Evolutionary conservation across 2,888 invertebrate species (phyloP), one percentile per base, ranked within the genome.

Genomic region (Philaethria dido): DNA sequence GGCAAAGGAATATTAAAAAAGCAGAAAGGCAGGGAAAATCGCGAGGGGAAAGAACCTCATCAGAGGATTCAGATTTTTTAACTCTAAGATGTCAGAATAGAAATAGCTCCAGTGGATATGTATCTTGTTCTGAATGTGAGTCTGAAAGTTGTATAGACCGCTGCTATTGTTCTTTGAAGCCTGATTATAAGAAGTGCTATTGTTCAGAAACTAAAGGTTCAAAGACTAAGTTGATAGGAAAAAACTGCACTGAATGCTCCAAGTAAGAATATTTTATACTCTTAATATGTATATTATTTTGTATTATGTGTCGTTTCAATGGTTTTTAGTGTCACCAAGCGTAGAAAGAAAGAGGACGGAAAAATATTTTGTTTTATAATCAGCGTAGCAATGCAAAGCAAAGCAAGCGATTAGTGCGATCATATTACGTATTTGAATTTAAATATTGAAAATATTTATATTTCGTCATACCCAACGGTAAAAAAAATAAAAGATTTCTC

Each of bases 71-170:
- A 0, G 94, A 94, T 72, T 93, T 93, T 76, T 78, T 93, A 68
- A 93, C 93, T 2, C 84, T 94, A 1, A 94, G 93, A 60, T 94
- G 94, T 69, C 93, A 94, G 71, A 94, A 94, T 71, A 82, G 95
- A 47, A 94, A 94, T 74, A 94, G 94, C 77, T 94, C 94, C 8
- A 94, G 94, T 76, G 94, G 94, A 75, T 97, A 97, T 80, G 97
- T 97, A 0, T 97, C 97, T 2, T 98, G 97, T 82, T 97, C 97
- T 48, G 98, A 98, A 84, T 98, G 98, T 80, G 97, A 97, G 79
- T 97, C 97, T 2, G 97, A 97, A 75, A 96, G 96, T 14, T 97
- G 97, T 79, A 95, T 96, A 0, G 97, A 97, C 80, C 95, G 97
- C 76, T 98, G 98, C 78, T 98, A 98, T 79, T 98, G 98, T 80